Percentiles rank a stretch among this genome's conserved stretches.
Conservation (phyloP, 2,888 invertebrate species). For the Caenorhabditis afra region DNA sequence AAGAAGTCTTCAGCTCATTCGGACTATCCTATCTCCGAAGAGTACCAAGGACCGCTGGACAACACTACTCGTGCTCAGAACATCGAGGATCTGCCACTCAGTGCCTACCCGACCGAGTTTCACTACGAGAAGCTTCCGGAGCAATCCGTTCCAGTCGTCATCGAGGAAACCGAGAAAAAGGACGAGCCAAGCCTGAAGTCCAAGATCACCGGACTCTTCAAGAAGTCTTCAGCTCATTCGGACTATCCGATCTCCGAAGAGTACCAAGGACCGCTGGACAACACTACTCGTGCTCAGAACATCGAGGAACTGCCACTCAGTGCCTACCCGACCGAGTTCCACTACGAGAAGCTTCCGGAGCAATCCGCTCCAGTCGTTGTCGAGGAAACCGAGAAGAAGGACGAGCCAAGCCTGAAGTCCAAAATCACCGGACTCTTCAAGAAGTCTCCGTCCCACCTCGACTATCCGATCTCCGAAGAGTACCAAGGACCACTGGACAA, state of each 20-base stretch:
- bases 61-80: not conserved
- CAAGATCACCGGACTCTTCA: too few species aligned
- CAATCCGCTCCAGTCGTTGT: constrained; percentile 22
- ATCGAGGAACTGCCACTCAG: too few species aligned
- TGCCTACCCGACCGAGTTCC: constrained; percentile 33
- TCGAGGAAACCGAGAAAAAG: constrained; percentile 18
- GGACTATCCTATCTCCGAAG: constrained; percentile 6
- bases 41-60: constrained; percentile 3
- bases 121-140: constrained; percentile 31
- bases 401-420: too few species aligned
- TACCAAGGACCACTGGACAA: constrained; percentile 19
- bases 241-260: constrained; percentile 62
- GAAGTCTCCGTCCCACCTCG: constrained; percentile 47
- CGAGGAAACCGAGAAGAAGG: constrained; percentile 12
- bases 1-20: not conserved
- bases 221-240: constrained; percentile 53
- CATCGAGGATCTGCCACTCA: too few species aligned
- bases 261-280: constrained; percentile 57
- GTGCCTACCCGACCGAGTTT: not conserved
- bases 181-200: too few species aligned
- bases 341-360: constrained; percentile 38
- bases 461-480: constrained; percentile 50
- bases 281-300: constrained; percentile 20
- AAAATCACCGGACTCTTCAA: constrained; percentile 30
- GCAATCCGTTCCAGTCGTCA: constrained; percentile 28